phyloP scores from a whole-genome alignment of 2,797 vertebrate species.

The Percopsis omiscomaycus region DNA sequence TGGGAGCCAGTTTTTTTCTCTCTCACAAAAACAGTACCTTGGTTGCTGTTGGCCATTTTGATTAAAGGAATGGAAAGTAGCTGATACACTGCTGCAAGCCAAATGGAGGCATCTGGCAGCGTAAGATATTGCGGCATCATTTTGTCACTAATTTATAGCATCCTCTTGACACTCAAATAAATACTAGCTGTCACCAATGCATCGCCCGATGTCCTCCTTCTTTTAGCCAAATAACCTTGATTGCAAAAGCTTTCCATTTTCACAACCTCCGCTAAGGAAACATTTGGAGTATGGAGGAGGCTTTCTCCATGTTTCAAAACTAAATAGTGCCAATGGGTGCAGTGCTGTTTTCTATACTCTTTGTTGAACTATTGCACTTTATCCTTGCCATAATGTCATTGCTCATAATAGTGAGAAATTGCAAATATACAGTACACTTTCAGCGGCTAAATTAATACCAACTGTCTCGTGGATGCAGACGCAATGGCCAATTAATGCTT shows the following conservation, averaged over 20 bases:
- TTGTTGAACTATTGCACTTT: constrained; percentile 16
- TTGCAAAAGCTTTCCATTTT: constrained; percentile 55
- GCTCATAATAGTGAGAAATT: constrained; percentile 45
- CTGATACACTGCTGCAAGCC: constrained; percentile 52
- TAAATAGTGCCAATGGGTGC: constrained; percentile 19
- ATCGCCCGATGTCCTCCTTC: constrained; percentile 63
- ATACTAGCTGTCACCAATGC: constrained; percentile 71
- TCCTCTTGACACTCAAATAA: constrained; percentile 72
- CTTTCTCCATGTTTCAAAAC: constrained; percentile 42
- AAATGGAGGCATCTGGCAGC: constrained; percentile 72
- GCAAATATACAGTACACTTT: not conserved
- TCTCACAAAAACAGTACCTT: constrained; percentile 28
- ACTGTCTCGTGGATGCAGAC: constrained; percentile 29
- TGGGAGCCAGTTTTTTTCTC: constrained; percentile 24
- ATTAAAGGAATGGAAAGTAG: constrained; percentile 73
- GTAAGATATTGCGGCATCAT: constrained; percentile 77
- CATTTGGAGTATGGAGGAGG: constrained; percentile 51
- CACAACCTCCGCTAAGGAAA: constrained; percentile 40
- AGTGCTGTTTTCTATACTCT: constrained; percentile 28
- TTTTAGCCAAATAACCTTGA: constrained; percentile 77
- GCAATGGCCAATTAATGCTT: constrained; percentile 31
- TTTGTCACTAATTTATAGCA: constrained; percentile 77
- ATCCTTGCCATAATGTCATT: constrained; percentile 18
- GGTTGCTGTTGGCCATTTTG: constrained; percentile 52
- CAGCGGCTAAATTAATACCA: not conserved